These are phyloP conservation scores for Eupithecia subfuscata DNA, from an alignment of 2,888 invertebrate genomes.

Conservation along the genomic window DNA sequence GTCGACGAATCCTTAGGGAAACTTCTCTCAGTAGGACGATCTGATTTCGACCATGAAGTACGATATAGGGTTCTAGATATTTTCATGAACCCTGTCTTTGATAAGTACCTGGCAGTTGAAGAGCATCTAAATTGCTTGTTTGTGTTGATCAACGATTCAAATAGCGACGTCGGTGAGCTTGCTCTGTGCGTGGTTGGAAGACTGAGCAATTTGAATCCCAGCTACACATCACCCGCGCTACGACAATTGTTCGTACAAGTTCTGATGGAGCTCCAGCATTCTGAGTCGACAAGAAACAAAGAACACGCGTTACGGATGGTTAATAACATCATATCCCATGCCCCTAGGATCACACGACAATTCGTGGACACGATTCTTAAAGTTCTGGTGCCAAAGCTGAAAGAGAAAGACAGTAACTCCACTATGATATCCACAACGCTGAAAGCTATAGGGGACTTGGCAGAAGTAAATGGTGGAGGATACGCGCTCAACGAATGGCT, in stretches of 20 bases:
- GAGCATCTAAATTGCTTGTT: constrained; percentile 97
- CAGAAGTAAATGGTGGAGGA: constrained; percentile 94
- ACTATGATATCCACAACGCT: constrained; percentile 96
- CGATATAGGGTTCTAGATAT: constrained; percentile 96
- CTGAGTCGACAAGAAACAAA: constrained; percentile 97
- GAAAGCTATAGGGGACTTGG: constrained; percentile 96
- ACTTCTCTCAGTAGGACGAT: constrained; percentile 95
- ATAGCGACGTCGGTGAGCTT: constrained; percentile 96
- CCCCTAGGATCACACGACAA: constrained; percentile 96
- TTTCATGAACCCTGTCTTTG: constrained; percentile 93
- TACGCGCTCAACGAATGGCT: constrained; percentile 95
- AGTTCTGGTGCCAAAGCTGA: constrained; percentile 95
- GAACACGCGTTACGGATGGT: constrained; percentile 98
- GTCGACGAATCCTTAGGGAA: constrained; percentile 97
- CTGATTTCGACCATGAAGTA: constrained; percentile 97
- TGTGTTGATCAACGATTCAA: constrained; percentile 97
- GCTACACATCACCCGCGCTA: constrained; percentile 98
- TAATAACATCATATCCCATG: constrained; percentile 96
- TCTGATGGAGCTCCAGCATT: constrained; percentile 96
- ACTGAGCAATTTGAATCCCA: constrained; percentile 97
- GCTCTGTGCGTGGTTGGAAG: constrained; percentile 96
- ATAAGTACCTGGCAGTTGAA: constrained; percentile 96
- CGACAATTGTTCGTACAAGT: constrained; percentile 96
- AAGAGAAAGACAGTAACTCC: constrained; percentile 94
- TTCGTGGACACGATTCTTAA: constrained; percentile 97